phyloP scores from a whole-genome alignment of 2,888 invertebrate species.

The Ophion costatus region DNA sequence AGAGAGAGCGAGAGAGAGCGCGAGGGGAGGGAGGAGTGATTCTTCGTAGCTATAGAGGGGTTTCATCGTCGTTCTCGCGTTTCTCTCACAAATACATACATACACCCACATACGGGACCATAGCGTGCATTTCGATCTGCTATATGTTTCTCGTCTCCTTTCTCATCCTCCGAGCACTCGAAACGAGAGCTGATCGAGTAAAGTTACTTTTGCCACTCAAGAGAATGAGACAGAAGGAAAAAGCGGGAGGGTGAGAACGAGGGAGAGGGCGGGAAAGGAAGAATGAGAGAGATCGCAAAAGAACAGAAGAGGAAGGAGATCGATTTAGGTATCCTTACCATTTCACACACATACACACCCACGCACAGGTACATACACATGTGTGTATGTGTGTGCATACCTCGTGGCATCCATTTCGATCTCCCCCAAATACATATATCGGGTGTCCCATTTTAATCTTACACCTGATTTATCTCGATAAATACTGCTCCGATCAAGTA shows the following conservation, averaged over 20 bases:
- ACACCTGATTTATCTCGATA: no score
- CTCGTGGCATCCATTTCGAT: constrained; percentile 48
- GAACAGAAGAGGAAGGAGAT: constrained; percentile 44
- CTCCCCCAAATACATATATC: constrained; percentile 21
- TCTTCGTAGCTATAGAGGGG: constrained; percentile 60
- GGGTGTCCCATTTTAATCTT: no score
- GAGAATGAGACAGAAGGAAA: constrained; percentile 24
- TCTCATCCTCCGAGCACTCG: constrained; percentile 47
- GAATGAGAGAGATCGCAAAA: constrained; percentile 44
- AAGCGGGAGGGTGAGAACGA: constrained; percentile 17
- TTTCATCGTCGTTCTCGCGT: constrained; percentile 63
- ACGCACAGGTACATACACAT: neutral
- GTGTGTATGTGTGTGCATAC: constrained; percentile 2
- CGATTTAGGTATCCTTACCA: constrained; percentile 52
- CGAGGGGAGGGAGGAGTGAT: neutral
- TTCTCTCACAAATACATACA: constrained; percentile 36
- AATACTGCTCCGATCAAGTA: no score
- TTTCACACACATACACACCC: constrained; percentile 9
- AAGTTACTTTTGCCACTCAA: constrained; percentile 60
- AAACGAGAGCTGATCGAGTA: constrained; percentile 64
- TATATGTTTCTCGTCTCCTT: constrained; percentile 38
- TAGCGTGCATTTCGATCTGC: constrained; percentile 42
- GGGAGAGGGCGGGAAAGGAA: constrained; percentile 9
- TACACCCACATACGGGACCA: constrained; percentile 10
- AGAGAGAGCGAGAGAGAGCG: neutral